Percentiles rank a stretch among this genome's conserved stretches.
Conservation (phyloP, 2,888 invertebrate species). For the Diplolepis rosae region DNA sequence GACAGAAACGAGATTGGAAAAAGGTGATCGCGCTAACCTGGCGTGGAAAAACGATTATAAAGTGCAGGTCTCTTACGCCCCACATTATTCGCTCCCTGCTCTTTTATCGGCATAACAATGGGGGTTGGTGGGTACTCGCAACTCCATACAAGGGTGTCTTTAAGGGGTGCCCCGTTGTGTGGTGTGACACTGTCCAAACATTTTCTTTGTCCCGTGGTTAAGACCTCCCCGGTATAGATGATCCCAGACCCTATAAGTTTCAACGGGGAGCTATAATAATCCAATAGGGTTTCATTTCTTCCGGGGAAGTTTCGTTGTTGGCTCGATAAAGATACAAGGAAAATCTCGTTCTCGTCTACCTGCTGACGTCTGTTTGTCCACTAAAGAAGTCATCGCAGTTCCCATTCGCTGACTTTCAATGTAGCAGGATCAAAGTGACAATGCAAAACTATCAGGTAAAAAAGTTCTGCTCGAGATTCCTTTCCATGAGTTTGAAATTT, state of each 20-base stretch:
- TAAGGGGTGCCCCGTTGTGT: constrained; percentile 63
- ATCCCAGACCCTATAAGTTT: constrained; percentile 60
- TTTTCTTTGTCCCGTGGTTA: constrained; percentile 73
- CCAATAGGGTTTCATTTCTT: constrained; percentile 65
- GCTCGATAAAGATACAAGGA: constrained; percentile 55
- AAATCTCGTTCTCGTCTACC: constrained; percentile 42
- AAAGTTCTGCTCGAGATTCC: background rate
- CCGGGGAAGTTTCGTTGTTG: constrained; percentile 58
- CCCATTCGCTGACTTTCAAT: background rate
- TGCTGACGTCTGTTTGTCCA: constrained; percentile 50
- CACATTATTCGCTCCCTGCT: constrained; percentile 55
- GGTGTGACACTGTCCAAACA: constrained; percentile 73
- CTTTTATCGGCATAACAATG: constrained; percentile 61
- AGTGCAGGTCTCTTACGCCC: constrained; percentile 33
- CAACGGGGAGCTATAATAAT: constrained; percentile 64
- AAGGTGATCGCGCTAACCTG: constrained; percentile 6
- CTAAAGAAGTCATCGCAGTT: constrained; percentile 43
- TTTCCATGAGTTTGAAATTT: background rate
- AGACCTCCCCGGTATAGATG: constrained; percentile 68
- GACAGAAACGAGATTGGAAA: background rate
- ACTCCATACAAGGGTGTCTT: constrained; percentile 55
- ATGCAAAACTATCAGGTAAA: background rate
- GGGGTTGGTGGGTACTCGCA: constrained; percentile 36
- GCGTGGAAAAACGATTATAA: constrained; percentile 23
- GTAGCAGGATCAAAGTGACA: constrained; percentile 5